phyloP scores from a whole-genome alignment of 2,888 invertebrate genomes.

The Leptinotarsa tumamoca region DNA sequence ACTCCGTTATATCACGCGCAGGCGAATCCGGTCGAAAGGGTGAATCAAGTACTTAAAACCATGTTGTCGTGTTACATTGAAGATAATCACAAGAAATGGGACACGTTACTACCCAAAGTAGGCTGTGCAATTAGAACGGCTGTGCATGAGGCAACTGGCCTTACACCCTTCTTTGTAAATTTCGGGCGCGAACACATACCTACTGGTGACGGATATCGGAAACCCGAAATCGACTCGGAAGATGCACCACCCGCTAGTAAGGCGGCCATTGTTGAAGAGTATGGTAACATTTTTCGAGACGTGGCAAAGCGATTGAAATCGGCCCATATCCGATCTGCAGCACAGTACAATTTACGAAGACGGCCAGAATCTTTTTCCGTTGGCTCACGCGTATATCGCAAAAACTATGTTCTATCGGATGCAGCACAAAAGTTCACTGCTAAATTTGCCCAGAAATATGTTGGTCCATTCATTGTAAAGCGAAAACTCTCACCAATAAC shows the following conservation, averaged over 20 bases:
- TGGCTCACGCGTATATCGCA: conserved; percentile 6
- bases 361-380: not conserved
- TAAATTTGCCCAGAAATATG: conserved; percentile 50
- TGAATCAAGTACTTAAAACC: conserved; percentile 54
- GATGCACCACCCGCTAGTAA: not conserved
- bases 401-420: conserved; percentile 40
- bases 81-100: conserved; percentile 47
- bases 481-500: conserved; percentile 10
- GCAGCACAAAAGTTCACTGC: conserved; percentile 44
- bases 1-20: conserved; percentile 37
- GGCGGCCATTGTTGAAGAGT: conserved; percentile 1
- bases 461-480: conserved; percentile 42
- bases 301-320: conserved; percentile 20
- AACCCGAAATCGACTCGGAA: not conserved
- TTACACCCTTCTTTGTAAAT: conserved; percentile 39
- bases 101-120: conserved; percentile 34
- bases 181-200: conserved; percentile 37
- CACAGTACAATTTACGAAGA: not conserved
- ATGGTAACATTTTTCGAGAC: conserved; percentile 16
- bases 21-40: conserved; percentile 55
- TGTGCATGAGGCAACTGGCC: conserved; percentile 36
- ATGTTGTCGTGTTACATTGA: conserved; percentile 52
- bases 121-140: conserved; percentile 39
- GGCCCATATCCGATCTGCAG: not conserved
- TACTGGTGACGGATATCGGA: not conserved